Evolutionary conservation across 2,888 invertebrate species (phyloP).

Genomic region (Pedicia rivosa): DNA sequence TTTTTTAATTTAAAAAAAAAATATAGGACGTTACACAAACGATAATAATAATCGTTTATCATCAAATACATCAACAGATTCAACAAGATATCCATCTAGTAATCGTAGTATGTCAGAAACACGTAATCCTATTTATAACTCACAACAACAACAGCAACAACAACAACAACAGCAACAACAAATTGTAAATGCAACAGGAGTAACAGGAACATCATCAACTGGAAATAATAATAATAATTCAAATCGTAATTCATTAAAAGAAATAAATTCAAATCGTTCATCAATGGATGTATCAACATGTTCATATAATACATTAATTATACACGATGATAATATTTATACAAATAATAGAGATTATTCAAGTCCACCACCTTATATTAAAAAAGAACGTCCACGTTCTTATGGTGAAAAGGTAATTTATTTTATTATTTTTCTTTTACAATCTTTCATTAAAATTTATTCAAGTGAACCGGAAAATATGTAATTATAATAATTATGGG

Average conservation of each 20-base stretch:
- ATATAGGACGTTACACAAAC: constrained; percentile 11
- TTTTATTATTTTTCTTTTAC: neutral
- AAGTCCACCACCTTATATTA: constrained; percentile 8
- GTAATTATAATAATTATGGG: too few relatives aligned
- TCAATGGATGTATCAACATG: constrained; percentile 59
- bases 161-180: too few relatives aligned
- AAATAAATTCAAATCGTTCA: constrained; percentile 42
- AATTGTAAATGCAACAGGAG: too few relatives aligned
- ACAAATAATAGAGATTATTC: constrained; percentile 12
- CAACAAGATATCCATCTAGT: constrained; percentile 13
- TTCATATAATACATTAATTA: constrained; percentile 70
- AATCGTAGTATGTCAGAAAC: constrained; percentile 15
- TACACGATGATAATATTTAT: constrained; percentile 38
- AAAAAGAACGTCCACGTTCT: constrained; percentile 14
- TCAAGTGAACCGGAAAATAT: neutral
- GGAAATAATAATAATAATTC: constrained; percentile 16
- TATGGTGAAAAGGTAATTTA: constrained; percentile 12
- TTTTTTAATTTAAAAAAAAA: too few relatives aligned
- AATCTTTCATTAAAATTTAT: too few relatives aligned
- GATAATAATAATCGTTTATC: constrained; percentile 11
- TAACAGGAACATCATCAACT: constrained; percentile 4
- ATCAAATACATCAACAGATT: constrained; percentile 13
- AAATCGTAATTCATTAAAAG: constrained; percentile 47
- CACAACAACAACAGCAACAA: constrained; percentile 3
- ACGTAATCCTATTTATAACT: constrained; percentile 12